Evolutionary conservation across 2,797 vertebrate species (phyloP), one percentile per base, ranked within the genome.

Genomic region (Rachycentron canadum): DNA sequence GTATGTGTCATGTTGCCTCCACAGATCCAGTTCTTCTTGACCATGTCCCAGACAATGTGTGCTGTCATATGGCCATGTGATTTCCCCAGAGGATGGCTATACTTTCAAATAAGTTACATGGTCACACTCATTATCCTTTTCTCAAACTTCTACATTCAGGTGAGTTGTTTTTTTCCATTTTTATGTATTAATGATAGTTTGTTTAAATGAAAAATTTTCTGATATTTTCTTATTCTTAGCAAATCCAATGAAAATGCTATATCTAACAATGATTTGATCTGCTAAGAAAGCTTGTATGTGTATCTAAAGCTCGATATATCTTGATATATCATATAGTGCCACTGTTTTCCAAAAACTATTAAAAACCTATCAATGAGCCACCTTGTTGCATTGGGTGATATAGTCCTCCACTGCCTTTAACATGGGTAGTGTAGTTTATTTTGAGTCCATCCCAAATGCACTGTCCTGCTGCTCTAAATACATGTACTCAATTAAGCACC

Each of bases 121-220:
- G 91, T 98, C 85, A 96, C 96, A 9, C 96, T 99, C 77, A 98
- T 97, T 66, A 45, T 95, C 34, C 95, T 99, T 85, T 99, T 99
- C 92, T 91, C 93, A 77, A 99, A 99, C 93, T 99, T 99, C 94
- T 99, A 99, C 90, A 88, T 97, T 76, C 93, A 97, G 97, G 98
- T 99, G 9, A 84, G 87, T 87, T 53, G 11, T 49, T 78, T 49
- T 78, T 38, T 78, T 53, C 6, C 1, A 23, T 55, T 74, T 58
- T 47, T 4, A 58, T 68, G 8, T 25, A 16, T 53, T 23, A 30
- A 36, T 62, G 38, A 14, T n/a, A n/a, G 25, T 45, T 0, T 6
- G 7, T 66, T 67, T 47, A 61, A 38, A 49, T 25, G 13, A 69
- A 38, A 36, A 4, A 7, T 52, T 12, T 34, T 17, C 11, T 43